These are phyloP conservation scores for Monopterus albus DNA, from an alignment of 2,113 vertebrate species.

Conservation along the genomic window DNA sequence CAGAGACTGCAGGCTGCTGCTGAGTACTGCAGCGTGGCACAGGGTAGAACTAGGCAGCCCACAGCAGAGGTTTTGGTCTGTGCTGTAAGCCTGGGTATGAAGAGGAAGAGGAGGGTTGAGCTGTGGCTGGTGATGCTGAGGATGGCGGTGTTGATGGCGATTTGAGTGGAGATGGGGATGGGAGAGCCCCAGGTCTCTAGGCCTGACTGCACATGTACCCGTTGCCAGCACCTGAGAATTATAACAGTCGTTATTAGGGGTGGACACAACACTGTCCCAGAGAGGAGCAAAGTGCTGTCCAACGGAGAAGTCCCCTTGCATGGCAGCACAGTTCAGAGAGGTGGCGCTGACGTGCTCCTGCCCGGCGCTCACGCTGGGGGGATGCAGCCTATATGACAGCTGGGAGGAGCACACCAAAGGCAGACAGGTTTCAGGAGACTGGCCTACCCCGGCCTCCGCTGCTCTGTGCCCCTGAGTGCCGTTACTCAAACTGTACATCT, in stretches of 20 bases:
- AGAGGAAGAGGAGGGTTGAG: slow-evolving; percentile 60
- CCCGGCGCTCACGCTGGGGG: slow-evolving; percentile 46
- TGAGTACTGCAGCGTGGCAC: slow-evolving; percentile 92
- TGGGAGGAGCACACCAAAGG: slow-evolving; percentile 68
- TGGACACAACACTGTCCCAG: slow-evolving; percentile 90
- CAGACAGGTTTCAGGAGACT: slow-evolving; percentile 85
- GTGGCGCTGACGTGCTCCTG: slow-evolving; percentile 82
- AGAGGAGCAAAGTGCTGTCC: slow-evolving; percentile 89
- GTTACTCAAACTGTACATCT: slow-evolving; percentile 80
- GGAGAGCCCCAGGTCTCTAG: slow-evolving; percentile 76
- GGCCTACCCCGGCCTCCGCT: slow-evolving; percentile 68
- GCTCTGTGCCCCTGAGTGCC: slow-evolving; percentile 74
- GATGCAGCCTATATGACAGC: slow-evolving; percentile 77
- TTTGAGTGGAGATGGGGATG: slow-evolving; percentile 72
- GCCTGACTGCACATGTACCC: slow-evolving; percentile 70
- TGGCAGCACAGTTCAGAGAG: slow-evolving; percentile 84
- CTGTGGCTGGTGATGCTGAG: slow-evolving; percentile 54
- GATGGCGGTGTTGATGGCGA: slow-evolving; percentile 57
- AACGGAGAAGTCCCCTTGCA: slow-evolving; percentile 87
- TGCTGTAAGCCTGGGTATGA: slow-evolving; percentile 68
- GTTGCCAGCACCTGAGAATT: slow-evolving; percentile 87
- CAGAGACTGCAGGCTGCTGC: slow-evolving; percentile 97
- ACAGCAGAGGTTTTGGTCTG: slow-evolving; percentile 80
- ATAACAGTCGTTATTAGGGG: slow-evolving; percentile 92
- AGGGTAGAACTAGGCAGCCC: slow-evolving; percentile 85